These are phyloP conservation scores for Enteromius treurensis DNA, from an alignment of 2,797 vertebrate species.

Conservation along the genomic window DNA sequence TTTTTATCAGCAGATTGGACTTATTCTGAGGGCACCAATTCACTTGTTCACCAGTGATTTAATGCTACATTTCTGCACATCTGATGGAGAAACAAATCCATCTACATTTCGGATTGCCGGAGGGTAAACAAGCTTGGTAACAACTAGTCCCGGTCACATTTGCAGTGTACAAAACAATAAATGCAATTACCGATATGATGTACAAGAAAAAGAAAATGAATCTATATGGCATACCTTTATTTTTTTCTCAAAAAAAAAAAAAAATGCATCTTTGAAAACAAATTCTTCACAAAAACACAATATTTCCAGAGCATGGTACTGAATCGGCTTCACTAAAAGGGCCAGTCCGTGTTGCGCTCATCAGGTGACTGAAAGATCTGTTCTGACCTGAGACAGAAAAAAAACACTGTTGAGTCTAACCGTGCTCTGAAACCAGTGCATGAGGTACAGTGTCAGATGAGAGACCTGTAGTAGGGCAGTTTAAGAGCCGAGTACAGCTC, in stretches of 20 bases:
- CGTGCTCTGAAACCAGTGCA: background rate
- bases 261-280: background rate
- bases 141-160: background rate
- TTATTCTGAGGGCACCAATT: background rate
- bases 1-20: background rate
- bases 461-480: constrained; percentile 60
- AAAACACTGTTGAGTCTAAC: background rate
- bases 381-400: constrained; percentile 52
- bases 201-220: background rate
- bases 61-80: background rate
- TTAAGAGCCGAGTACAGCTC: constrained; percentile 76
- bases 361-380: constrained; percentile 31
- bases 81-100: background rate
- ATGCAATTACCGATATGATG: background rate
- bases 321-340: constrained; percentile 61
- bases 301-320: background rate
- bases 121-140: background rate
- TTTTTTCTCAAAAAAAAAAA: background rate
- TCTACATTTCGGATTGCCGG: background rate
- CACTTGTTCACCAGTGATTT: background rate
- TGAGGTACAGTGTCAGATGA: background rate
- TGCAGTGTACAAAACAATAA: background rate
- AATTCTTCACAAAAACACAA: background rate
- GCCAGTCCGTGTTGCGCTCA: constrained; percentile 62
- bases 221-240: background rate